A percentile compares a stretch with the other conserved stretches of the same genome.
These are phyloP conservation scores for Heliangelus exortis DNA, from an alignment of 2,797 vertebrate genomes.

Conservation along the genomic window DNA sequence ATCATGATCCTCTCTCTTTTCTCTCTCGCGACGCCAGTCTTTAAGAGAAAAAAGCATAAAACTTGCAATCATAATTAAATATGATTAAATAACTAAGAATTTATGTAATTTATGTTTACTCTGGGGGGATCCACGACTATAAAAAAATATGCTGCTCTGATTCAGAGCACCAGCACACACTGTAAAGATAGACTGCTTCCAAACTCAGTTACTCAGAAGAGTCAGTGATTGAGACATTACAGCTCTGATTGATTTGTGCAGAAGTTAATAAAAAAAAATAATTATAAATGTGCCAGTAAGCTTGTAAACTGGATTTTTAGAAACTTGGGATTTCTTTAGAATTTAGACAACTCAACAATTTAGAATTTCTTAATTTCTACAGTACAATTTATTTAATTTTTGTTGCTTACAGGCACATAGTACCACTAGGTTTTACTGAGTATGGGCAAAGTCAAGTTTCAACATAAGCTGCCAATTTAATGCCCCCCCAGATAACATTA, in stretches of 20 bases:
- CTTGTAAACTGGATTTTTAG: background rate
- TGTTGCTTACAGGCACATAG: background rate
- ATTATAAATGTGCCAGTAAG: background rate
- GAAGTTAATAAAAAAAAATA: background rate
- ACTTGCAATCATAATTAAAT: background rate
- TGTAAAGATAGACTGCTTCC: background rate
- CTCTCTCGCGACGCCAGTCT: slow-evolving; percentile 88
- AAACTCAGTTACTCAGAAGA: background rate
- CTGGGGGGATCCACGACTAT: background rate
- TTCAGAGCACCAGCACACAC: background rate
- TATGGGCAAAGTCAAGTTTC: background rate
- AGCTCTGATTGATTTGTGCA: background rate
- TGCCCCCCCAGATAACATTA: accelerated
- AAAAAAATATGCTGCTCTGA: background rate
- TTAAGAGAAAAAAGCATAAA: slow-evolving; percentile 10
- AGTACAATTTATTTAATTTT: background rate
- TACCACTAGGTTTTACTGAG: background rate
- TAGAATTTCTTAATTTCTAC: background rate
- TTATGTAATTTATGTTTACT: too few relatives aligned
- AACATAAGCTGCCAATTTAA: background rate
- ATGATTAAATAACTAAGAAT: background rate
- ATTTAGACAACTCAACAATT: too few relatives aligned
- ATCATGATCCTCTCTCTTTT: slow-evolving; percentile 85
- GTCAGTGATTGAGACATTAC: background rate
- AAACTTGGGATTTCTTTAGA: too few relatives aligned